These are phyloP conservation scores for Hermaeophaga mercurialis DNA, from an alignment of 2,888 invertebrate species.

Conservation along the genomic window DNA sequence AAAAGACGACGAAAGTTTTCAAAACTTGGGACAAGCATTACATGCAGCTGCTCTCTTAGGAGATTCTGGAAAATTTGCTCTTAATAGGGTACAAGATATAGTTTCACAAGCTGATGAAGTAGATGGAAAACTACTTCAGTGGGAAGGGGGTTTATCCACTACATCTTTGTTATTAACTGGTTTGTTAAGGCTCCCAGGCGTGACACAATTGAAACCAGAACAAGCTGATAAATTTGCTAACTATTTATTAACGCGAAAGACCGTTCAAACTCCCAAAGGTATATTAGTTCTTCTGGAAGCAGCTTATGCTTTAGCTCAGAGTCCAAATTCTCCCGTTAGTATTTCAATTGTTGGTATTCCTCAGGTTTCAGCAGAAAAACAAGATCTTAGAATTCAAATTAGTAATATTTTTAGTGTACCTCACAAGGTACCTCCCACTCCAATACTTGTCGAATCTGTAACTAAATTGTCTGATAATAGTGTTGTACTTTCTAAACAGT, in stretches of 20 bases:
- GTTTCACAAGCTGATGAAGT: slow-evolving; percentile 93
- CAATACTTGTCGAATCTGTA: slow-evolving; percentile 76
- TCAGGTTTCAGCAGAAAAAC: slow-evolving; percentile 75
- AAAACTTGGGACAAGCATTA: slow-evolving; percentile 83
- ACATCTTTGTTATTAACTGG: slow-evolving; percentile 70
- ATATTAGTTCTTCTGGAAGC: slow-evolving; percentile 82
- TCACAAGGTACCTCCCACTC: slow-evolving; percentile 69
- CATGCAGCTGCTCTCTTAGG: slow-evolving; percentile 76
- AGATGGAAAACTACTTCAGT: slow-evolving; percentile 85
- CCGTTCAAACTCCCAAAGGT: slow-evolving; percentile 85
- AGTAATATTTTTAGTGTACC: slow-evolving; percentile 78
- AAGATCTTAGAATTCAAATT: slow-evolving; percentile 66
- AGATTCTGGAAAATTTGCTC: slow-evolving; percentile 68
- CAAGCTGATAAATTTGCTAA: slow-evolving; percentile 82
- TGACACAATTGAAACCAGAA: slow-evolving; percentile 72
- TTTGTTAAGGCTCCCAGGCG: slow-evolving; percentile 60
- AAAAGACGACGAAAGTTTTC: slow-evolving; percentile 80
- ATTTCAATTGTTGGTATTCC: slow-evolving; percentile 80
- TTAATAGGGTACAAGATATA: slow-evolving; percentile 87
- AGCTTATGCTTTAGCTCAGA: slow-evolving; percentile 61
- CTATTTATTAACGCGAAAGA: slow-evolving; percentile 87
- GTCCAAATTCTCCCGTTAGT: slow-evolving; percentile 77
- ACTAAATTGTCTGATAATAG: slow-evolving; percentile 75
- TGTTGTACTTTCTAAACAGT: slow-evolving; percentile 73
- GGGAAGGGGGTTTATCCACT: slow-evolving; percentile 87